phyloP scores from a whole-genome alignment of 2,113 vertebrate genomes.

The Daboia siamensis region DNA sequence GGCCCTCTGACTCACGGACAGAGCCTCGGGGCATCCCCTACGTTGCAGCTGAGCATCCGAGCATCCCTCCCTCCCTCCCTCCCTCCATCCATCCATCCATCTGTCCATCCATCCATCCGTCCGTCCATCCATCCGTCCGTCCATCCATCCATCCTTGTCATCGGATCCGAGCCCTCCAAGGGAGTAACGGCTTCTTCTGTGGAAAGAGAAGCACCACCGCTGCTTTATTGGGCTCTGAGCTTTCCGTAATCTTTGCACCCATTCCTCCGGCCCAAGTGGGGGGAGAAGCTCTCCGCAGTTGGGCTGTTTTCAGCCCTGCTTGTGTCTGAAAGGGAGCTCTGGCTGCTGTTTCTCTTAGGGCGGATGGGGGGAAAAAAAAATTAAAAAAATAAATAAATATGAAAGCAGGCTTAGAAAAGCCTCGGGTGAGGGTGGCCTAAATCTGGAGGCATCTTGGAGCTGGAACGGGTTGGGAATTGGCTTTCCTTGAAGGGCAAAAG shows the following conservation, averaged over 20 bases:
- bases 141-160: neutral
- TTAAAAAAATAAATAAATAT: neutral
- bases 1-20: neutral
- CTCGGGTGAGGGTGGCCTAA: neutral
- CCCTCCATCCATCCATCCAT: neutral
- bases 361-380: neutral
- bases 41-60: neutral
- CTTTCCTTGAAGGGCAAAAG: neutral
- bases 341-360: neutral
- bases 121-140: neutral
- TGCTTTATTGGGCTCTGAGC: neutral
- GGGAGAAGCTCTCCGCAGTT: neutral
- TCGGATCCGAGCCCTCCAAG: neutral
- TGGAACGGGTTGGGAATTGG: neutral
- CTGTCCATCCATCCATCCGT: neutral
- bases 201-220: neutral
- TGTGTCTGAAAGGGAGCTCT: neutral
- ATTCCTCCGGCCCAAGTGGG: neutral
- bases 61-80: neutral
- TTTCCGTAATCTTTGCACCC: neutral
- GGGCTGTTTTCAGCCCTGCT: neutral
- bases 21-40: neutral
- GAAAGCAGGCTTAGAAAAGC: neutral
- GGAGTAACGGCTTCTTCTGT: neutral
- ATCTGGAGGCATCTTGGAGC: too few species aligned